Evolutionary conservation across 2,797 vertebrate species (phyloP), one percentile per base, ranked within the genome.

Genomic region (Oceanodroma leucorhoa): DNA sequence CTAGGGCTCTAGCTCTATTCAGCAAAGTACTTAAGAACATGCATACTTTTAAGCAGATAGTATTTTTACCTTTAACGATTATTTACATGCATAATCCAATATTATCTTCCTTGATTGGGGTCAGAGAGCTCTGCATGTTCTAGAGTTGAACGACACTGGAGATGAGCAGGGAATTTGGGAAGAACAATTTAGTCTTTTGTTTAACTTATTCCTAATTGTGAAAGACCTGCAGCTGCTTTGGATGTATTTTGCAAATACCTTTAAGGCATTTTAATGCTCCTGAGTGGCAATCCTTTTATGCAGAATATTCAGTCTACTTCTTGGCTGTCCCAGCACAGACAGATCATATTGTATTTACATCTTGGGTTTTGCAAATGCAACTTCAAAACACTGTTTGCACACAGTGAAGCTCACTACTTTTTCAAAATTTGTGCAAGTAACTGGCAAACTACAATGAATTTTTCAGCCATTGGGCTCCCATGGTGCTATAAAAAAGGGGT

Each of bases 41-140:
- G 18, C 11, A 40, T 70, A 15, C 38, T 67, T 72, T 51, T 80
- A 71, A 80, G 60, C 48, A 85, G 67, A 9, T 43, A n/a, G 2
- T 51, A 18, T 51, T 85, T 65, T 66, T 70, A 41, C 38, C 48
- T 78, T 61, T 51, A 41, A 19, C 30, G 41, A 27, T 72, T 81
- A 67, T 43, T 80, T 87, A n/a, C 27, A n/a, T 55, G 7, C 22
- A 14, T 54, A 58, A 78, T 18, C 11, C 3, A 27, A 15, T 26
- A 29, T 32, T 58, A 2, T n/a, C 38, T 61, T 87, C 29, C 43
- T 43, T 29, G n/a, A 22, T 5, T 0, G 0, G n/a, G 27, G 20
- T 58, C 64, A 60, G 65, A 77, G 40, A 30, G n/a, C 48, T 70
- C 43, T 62, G 43, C 22, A 14, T 0, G n/a, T 77, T 83, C n/a